Evolutionary conservation across 2,113 vertebrate species (phyloP).

Genomic region (Hylia prasina): DNA sequence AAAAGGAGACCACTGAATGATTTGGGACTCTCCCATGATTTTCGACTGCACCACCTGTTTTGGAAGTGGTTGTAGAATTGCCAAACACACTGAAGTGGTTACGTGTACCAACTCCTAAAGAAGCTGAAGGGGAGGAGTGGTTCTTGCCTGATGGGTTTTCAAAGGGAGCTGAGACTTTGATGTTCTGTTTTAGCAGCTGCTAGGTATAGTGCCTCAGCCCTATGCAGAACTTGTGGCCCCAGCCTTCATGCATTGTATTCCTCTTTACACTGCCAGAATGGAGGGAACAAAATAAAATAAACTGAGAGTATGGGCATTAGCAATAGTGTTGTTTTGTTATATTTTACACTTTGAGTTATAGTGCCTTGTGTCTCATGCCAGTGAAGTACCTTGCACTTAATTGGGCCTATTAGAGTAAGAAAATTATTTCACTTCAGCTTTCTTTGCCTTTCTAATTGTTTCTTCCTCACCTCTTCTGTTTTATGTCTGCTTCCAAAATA

Average conservation of each 20-base stretch:
- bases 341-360: neutral
- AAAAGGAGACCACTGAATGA: neutral
- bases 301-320: neutral
- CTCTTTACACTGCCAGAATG: slow-evolving; percentile 15
- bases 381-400: neutral
- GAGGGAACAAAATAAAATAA: neutral
- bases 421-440: neutral
- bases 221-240: slow-evolving; percentile 48
- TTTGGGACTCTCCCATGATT: neutral
- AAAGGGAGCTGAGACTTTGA: slow-evolving; percentile 87
- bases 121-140: slow-evolving; percentile 82
- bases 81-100: slow-evolving; percentile 93
- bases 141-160: slow-evolving; percentile 80
- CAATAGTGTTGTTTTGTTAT: neutral
- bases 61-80: slow-evolving; percentile 56
- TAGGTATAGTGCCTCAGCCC: slow-evolving; percentile 88
- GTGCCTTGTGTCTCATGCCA: neutral
- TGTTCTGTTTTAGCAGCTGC: slow-evolving; percentile 85
- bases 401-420: neutral
- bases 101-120: slow-evolving; percentile 80
- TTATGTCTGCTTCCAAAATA: neutral
- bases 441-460: neutral
- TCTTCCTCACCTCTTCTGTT: neutral
- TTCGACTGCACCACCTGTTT: slow-evolving; percentile 40
- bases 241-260: slow-evolving; percentile 16